phyloP scores from a whole-genome alignment of 1,140 invertebrate species.

The Drosophila erecta region DNA sequence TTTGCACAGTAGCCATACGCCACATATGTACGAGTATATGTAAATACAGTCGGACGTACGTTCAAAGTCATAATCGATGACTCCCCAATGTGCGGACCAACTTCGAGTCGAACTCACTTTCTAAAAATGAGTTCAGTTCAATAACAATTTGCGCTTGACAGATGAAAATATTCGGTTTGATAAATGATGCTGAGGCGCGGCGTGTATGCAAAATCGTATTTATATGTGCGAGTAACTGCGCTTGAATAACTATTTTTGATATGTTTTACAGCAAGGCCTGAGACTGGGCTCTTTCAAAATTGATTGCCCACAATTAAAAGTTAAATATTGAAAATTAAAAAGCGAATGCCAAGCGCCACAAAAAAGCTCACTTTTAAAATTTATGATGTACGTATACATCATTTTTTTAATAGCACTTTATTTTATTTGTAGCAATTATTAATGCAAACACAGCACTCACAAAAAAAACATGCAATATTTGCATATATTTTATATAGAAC shows the following conservation, averaged over 20 bases:
- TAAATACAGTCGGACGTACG: conserved; percentile 20
- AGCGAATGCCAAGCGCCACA: conserved; percentile 49
- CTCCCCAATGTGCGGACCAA: conserved; percentile 40
- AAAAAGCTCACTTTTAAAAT: conserved; percentile 29
- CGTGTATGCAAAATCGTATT: conserved; percentile 31
- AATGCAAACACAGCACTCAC: conserved; percentile 61
- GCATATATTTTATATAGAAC: conserved; percentile 32
- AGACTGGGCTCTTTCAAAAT: conserved; percentile 55
- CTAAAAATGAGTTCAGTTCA: conserved; percentile 78
- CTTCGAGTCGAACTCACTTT: conserved; percentile 62
- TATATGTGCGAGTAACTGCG: conserved; percentile 2
- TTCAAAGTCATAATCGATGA: conserved; percentile 66
- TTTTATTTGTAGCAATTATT: conserved; percentile 82
- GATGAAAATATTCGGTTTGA: conserved; percentile 66
- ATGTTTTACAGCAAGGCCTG: conserved; percentile 54
- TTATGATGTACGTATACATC: conserved; percentile 30
- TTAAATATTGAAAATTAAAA: conserved; percentile 81
- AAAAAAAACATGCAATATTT: conserved; percentile 43
- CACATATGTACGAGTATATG: not conserved
- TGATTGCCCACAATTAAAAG: conserved; percentile 80
- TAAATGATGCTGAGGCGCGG: conserved; percentile 62
- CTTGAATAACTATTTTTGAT: conserved; percentile 64
- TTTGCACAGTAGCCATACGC: conserved; percentile 69
- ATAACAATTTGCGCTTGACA: conserved; percentile 62
- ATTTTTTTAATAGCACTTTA: conserved; percentile 70